A percentile compares a stretch with the other conserved stretches of the same genome.
Conservation (phyloP, 2,888 invertebrate genomes). For the Hyposoter dolosus region DNA sequence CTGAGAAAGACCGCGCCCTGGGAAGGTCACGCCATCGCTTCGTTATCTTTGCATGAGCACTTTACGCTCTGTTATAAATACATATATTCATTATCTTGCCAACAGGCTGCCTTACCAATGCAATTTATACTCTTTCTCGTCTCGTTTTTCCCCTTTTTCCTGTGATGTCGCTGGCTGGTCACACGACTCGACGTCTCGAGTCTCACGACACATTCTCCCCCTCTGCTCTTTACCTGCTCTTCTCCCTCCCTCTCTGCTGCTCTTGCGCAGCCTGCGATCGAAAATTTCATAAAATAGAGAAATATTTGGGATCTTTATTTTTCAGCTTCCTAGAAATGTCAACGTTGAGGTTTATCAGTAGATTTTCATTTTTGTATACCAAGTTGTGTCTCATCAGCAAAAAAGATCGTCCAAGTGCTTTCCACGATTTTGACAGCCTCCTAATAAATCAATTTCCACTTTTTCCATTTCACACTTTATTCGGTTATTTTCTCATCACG, state of each 20-base stretch:
- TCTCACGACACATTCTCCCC: slow-evolving; percentile 6
- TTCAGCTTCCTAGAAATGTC: neutral
- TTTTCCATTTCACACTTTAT: neutral
- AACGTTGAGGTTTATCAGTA: neutral
- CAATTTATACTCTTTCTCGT: slow-evolving; percentile 52
- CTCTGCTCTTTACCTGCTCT: neutral
- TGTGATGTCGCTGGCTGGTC: slow-evolving; percentile 50
- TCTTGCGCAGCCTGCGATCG: neutral
- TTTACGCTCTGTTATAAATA: slow-evolving; percentile 44
- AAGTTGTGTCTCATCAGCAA: neutral
- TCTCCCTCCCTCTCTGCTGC: neutral
- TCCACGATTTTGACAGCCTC: neutral
- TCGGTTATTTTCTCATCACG: neutral
- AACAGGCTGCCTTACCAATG: slow-evolving; percentile 41
- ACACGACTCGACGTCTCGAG: slow-evolving; percentile 22
- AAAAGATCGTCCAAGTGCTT: neutral
- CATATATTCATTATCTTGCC: slow-evolving; percentile 24
- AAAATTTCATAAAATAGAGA: neutral
- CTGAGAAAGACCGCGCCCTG: slow-evolving; percentile 45
- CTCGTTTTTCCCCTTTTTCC: neutral
- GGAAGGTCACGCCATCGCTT: slow-evolving; percentile 78
- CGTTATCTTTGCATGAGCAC: slow-evolving; percentile 73
- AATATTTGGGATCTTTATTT: neutral
- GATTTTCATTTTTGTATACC: neutral
- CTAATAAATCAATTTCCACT: neutral